These are phyloP conservation scores for Tenebrio molitor DNA, from an alignment of 1,140 invertebrate genomes.

Conservation along the genomic window DNA sequence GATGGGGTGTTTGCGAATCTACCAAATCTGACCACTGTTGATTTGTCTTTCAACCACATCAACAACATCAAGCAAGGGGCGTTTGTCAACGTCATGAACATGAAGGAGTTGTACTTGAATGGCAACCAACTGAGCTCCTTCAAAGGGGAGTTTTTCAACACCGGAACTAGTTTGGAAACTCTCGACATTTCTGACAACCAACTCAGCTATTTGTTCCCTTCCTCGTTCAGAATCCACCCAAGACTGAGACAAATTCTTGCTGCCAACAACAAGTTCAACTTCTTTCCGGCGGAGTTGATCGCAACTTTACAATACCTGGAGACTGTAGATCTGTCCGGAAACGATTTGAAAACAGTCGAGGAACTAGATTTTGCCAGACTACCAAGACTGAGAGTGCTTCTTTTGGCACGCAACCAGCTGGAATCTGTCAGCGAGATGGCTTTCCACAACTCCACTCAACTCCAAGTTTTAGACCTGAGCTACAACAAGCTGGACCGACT, in stretches of 20 bases:
- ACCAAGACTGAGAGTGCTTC: slow-evolving; percentile 76
- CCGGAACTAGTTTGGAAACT: slow-evolving; percentile 78
- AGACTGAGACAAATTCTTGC: slow-evolving; percentile 78
- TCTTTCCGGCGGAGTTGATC: slow-evolving; percentile 86
- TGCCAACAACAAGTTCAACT: slow-evolving; percentile 81
- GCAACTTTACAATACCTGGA: slow-evolving; percentile 81
- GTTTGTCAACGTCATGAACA: slow-evolving; percentile 78
- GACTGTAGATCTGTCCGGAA: slow-evolving; percentile 80
- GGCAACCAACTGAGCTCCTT: slow-evolving; percentile 82
- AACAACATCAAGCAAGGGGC: slow-evolving; percentile 78
- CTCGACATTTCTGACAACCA: slow-evolving; percentile 83
- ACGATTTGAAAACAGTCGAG: slow-evolving; percentile 82
- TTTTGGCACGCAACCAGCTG: slow-evolving; percentile 81
- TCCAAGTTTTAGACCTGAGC: slow-evolving; percentile 82
- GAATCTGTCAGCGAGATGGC: slow-evolving; percentile 87
- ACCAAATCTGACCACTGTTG: slow-evolving; percentile 77
- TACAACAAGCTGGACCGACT: slow-evolving; percentile 82
- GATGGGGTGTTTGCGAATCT: slow-evolving; percentile 81
- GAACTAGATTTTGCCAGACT: slow-evolving; percentile 88
- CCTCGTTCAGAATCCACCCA: slow-evolving; percentile 86
- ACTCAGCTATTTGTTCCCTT: slow-evolving; percentile 83
- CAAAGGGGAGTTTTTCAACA: slow-evolving; percentile 84
- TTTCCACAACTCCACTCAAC: slow-evolving; percentile 91
- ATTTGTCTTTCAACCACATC: slow-evolving; percentile 84
- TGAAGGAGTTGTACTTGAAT: slow-evolving; percentile 76